Conservation (phyloP, 1,140 invertebrate species). For the Adelges cooleyi region DNA sequence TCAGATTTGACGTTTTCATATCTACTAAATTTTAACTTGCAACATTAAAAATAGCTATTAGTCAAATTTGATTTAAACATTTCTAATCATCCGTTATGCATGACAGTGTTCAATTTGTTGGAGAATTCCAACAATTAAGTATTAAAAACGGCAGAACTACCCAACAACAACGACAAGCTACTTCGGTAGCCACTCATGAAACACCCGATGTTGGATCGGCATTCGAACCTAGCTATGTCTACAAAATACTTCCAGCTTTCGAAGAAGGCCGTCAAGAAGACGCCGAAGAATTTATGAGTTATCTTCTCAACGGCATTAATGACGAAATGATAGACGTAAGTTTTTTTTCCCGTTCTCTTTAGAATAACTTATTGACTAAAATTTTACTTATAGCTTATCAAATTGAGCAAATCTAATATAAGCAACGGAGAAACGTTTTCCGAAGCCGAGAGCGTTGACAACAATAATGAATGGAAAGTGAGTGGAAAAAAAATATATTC, state of each 20-base stretch:
- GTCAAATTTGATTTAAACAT: too few species aligned
- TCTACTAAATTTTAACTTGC: too few species aligned
- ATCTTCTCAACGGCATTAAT: slow-evolving; percentile 82
- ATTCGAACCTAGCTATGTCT: slow-evolving; percentile 72
- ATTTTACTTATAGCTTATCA: slow-evolving; percentile 20
- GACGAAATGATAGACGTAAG: slow-evolving; percentile 86
- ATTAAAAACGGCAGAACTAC: slow-evolving; percentile 20
- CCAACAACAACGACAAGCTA: slow-evolving; percentile 31
- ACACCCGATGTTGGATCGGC: slow-evolving; percentile 45
- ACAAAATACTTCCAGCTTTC: slow-evolving; percentile 60
- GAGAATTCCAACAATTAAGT: slow-evolving; percentile 34
- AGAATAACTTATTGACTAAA: neutral
- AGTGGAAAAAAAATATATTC: too few species aligned
- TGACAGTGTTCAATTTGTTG: slow-evolving; percentile 46
- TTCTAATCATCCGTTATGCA: neutral
- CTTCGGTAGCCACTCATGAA: slow-evolving; percentile 16
- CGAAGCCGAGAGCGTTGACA: slow-evolving; percentile 38
- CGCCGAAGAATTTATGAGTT: slow-evolving; percentile 88
- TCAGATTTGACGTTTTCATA: neutral
- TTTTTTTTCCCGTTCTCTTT: neutral
- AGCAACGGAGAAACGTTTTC: slow-evolving; percentile 41
- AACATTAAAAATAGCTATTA: too few species aligned
- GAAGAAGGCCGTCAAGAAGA: slow-evolving; percentile 82
- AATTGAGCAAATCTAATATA: slow-evolving; percentile 31
- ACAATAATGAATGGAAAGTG: slow-evolving; percentile 59